phyloP scores from a whole-genome alignment of 2,797 vertebrate genomes.

The Decapterus maruadsi region DNA sequence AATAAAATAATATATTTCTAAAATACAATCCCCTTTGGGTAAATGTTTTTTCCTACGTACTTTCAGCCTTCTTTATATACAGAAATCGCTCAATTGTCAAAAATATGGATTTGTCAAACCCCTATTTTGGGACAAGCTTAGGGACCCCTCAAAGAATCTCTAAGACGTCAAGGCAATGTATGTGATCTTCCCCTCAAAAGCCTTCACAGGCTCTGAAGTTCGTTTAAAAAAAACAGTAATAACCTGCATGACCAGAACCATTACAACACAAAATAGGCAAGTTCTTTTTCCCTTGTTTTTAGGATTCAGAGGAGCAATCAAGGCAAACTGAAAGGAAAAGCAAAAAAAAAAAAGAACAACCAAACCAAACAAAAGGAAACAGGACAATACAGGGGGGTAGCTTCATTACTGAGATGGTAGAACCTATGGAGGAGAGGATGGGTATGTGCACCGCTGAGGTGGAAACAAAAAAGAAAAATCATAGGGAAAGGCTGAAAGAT shows the following conservation, averaged over 20 bases:
- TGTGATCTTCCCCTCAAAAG: conserved; percentile 92
- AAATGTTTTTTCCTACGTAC: conserved; percentile 94
- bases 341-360: no score
- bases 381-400: conserved; percentile 54
- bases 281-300: conserved; percentile 61
- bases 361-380: conserved; percentile 18
- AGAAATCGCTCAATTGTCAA: conserved; percentile 97
- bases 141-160: conserved; percentile 93
- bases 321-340: conserved; percentile 73
- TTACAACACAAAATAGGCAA: conserved; percentile 81
- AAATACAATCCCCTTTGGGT: conserved; percentile 99
- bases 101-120: conserved; percentile 99
- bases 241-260: conserved; percentile 79
- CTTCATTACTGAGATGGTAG: conserved; percentile 58
- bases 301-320: conserved; percentile 65
- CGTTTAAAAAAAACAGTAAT: conserved; percentile 87
- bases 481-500: conserved; percentile 79
- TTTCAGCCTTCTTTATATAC: conserved; percentile 97
- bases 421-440: conserved; percentile 60
- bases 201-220: conserved; percentile 89
- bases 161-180: conserved; percentile 98
- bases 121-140: conserved; percentile 94
- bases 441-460: conserved; percentile 41
- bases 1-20: conserved; percentile 99
- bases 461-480: conserved; percentile 59